Evolutionary conservation across 1,140 invertebrate species (phyloP).

Genomic region (Ceratitis capitata): DNA sequence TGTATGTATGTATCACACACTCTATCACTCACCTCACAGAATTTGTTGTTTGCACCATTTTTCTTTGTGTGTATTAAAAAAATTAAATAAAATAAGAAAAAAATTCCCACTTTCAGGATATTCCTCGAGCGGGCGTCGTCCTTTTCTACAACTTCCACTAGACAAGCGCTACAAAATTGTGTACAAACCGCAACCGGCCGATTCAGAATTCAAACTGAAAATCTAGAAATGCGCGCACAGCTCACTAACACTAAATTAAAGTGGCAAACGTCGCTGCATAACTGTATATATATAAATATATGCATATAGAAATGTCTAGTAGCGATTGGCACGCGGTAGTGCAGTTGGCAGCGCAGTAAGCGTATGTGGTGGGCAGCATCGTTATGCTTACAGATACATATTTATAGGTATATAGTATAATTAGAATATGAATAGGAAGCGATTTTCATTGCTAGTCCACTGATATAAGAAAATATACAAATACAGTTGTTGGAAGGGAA

Average conservation of each 20-base stretch:
- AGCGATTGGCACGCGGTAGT: background rate
- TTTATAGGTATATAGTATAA: background rate
- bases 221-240: slow-evolving; percentile 9
- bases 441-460: background rate
- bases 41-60: background rate
- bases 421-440: background rate
- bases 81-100: background rate
- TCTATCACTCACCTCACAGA: background rate
- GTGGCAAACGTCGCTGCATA: background rate
- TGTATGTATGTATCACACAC: background rate
- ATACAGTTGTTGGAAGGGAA: too few relatives aligned
- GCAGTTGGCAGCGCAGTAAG: background rate
- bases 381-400: background rate
- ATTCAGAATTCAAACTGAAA: slow-evolving; percentile 23
- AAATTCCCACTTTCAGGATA: background rate
- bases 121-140: background rate
- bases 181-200: slow-evolving; percentile 4
- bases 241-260: slow-evolving; percentile 2
- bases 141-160: background rate
- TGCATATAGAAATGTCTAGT: background rate
- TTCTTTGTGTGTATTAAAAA: background rate
- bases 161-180: background rate
- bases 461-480: too few relatives aligned
- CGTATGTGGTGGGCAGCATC: background rate
- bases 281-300: background rate